phyloP scores from a whole-genome alignment of 1,140 invertebrate genomes.

The Drosophila melanogaster region DNA sequence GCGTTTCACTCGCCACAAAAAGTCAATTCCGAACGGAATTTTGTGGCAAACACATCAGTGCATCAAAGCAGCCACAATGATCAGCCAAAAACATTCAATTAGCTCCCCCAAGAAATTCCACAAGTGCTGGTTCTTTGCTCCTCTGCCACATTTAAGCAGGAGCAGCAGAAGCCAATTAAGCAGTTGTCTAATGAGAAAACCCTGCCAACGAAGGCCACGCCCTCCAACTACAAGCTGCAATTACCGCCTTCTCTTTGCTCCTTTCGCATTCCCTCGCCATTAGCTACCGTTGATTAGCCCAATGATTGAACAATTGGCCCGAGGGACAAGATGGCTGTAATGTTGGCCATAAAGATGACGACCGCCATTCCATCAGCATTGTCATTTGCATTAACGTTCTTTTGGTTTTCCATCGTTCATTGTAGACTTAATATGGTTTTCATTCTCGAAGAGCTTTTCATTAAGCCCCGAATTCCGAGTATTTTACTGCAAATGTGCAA shows the following conservation, averaged over 20 bases:
- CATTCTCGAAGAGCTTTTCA: constrained; percentile 17
- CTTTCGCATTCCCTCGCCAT: constrained; percentile 18
- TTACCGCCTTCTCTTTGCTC: constrained; percentile 22
- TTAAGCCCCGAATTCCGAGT: constrained; percentile 48
- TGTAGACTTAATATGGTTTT: neutral
- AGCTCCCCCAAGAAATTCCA: constrained; percentile 17
- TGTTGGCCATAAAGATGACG: constrained; percentile 2
- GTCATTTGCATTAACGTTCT: neutral
- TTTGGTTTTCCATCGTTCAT: neutral
- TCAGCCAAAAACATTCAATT: constrained; percentile 49
- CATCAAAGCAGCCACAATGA: constrained; percentile 15
- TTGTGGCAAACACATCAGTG: constrained; percentile 4
- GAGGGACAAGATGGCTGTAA: constrained; percentile 23
- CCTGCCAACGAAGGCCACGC: constrained; percentile 36
- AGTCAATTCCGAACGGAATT: constrained; percentile 37
- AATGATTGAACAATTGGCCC: constrained; percentile 68
- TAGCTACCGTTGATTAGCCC: constrained; percentile 57
- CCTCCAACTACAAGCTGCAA: constrained; percentile 39
- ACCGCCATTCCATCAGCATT: neutral
- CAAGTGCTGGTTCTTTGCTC: neutral
- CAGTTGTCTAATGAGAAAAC: constrained; percentile 50
- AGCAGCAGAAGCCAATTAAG: constrained; percentile 55
- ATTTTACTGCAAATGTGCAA: constrained; percentile 35
- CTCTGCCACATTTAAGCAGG: constrained; percentile 4
- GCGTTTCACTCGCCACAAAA: constrained; percentile 17